Evolutionary conservation across 2,888 invertebrate genomes (phyloP).

Genomic region (Tolmerus cingulatus): DNA sequence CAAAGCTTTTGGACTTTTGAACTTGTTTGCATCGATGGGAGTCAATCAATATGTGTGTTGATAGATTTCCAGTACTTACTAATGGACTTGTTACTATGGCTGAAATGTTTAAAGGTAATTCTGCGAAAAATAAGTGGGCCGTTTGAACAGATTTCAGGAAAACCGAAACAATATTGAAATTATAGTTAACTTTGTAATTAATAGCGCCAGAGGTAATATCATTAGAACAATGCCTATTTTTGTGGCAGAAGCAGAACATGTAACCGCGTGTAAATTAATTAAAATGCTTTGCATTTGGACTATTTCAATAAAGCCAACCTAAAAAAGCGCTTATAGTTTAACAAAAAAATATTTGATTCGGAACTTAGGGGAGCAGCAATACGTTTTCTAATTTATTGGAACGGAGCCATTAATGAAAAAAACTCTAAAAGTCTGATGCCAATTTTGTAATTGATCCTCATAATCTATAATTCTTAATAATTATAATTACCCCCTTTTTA

Average conservation of each 20-base stretch:
- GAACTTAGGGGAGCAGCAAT: not conserved
- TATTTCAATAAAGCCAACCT: not conserved
- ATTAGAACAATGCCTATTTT: not conserved
- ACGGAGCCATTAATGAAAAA: not conserved
- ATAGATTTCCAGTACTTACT: constrained; percentile 45
- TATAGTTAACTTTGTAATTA: not conserved
- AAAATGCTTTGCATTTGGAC: not conserved
- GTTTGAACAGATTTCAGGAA: not conserved
- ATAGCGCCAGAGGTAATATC: not conserved
- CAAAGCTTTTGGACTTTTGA: not conserved
- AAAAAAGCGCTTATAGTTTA: not conserved
- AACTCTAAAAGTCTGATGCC: not conserved
- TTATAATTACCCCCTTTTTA: too few relatives aligned
- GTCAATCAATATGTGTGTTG: not conserved
- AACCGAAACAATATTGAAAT: not conserved
- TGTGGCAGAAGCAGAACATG: not conserved
- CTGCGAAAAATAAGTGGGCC: not conserved
- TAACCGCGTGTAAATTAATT: not conserved
- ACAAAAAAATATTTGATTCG: not conserved
- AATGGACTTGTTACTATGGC: not conserved
- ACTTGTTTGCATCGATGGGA: not conserved
- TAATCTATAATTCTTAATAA: too few relatives aligned
- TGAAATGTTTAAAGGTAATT: not conserved
- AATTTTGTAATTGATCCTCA: too few relatives aligned
- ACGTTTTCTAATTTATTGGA: not conserved